These are phyloP conservation scores for Drosophila mojavensis DNA, from an alignment of 1,140 invertebrate genomes.

Conservation along the genomic window DNA sequence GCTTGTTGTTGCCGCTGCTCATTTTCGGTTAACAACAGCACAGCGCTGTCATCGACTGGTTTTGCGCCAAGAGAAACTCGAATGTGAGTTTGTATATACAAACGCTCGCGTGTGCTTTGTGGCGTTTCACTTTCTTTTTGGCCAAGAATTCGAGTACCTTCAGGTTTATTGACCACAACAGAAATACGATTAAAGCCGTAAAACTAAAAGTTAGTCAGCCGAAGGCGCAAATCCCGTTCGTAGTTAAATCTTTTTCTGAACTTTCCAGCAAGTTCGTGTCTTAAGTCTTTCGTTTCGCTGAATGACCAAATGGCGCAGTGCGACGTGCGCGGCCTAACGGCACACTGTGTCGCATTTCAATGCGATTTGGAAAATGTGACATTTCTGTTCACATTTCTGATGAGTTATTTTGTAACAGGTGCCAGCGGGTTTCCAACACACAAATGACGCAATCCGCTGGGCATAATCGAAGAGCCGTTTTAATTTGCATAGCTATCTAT, in stretches of 20 bases:
- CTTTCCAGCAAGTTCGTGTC: conserved; percentile 66
- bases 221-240: conserved; percentile 18
- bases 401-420: conserved; percentile 56
- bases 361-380: conserved; percentile 28
- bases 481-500: conserved; percentile 17
- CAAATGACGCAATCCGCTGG: conserved; percentile 42
- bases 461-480: conserved; percentile 14
- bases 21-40: conserved; percentile 43
- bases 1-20: conserved; percentile 21
- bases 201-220: conserved; percentile 40
- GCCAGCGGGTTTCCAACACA: conserved; percentile 23
- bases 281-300: conserved; percentile 66
- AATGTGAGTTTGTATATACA: conserved; percentile 16
- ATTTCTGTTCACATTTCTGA: conserved; percentile 9
- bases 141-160: conserved; percentile 62
- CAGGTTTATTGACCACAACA: conserved; percentile 64
- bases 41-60: conserved; percentile 67
- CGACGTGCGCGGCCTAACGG: conserved; percentile 18
- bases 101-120: conserved; percentile 19
- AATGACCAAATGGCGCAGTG: conserved; percentile 44
- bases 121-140: conserved; percentile 76
- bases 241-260: conserved; percentile 11
- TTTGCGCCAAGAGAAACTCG: conserved; percentile 68
- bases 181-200: not conserved
- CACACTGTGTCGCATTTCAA: conserved; percentile 60